Evolutionary conservation across 1,140 invertebrate genomes (phyloP).

Genomic region (Thaumetopoea pityocampa): DNA sequence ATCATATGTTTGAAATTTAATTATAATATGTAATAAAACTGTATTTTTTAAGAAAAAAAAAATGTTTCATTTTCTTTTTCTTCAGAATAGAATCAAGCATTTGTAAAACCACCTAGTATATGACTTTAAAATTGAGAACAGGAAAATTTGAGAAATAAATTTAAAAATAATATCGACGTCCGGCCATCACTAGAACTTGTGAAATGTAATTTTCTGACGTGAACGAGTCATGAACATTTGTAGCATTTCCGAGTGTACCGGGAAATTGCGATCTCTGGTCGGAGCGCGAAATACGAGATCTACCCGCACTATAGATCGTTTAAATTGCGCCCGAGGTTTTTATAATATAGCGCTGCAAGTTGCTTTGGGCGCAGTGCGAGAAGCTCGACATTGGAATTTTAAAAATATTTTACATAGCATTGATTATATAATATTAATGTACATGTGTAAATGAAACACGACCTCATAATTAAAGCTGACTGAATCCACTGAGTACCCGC

Average conservation of each 20-base stretch:
- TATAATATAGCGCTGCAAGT: conserved; percentile 44
- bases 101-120: too few relatives aligned
- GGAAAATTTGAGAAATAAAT: conserved; percentile 4
- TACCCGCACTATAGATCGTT: conserved; percentile 54
- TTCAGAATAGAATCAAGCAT: too few relatives aligned
- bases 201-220: conserved; percentile 73
- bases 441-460: too few relatives aligned
- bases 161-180: conserved; percentile 10
- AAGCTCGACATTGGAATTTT: conserved; percentile 16
- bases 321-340: conserved; percentile 66
- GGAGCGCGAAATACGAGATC: conserved; percentile 61
- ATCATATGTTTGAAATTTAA: too few relatives aligned
- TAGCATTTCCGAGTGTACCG: conserved; percentile 71
- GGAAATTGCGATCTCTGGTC: conserved; percentile 67
- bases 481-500: too few relatives aligned
- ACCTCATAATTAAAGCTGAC: too few relatives aligned
- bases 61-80: too few relatives aligned
- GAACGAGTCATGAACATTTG: conserved; percentile 68
- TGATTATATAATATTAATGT: too few relatives aligned
- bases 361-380: conserved; percentile 2
- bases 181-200: conserved; percentile 64
- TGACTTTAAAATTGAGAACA: too few relatives aligned
- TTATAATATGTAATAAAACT: too few relatives aligned
- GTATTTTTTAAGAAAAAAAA: too few relatives aligned
- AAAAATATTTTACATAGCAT: conserved; percentile 12